A percentile compares a stretch with the other conserved stretches of the same genome.
Conservation (phyloP, 2,113 vertebrate species). For the Thunnus thynnus region DNA sequence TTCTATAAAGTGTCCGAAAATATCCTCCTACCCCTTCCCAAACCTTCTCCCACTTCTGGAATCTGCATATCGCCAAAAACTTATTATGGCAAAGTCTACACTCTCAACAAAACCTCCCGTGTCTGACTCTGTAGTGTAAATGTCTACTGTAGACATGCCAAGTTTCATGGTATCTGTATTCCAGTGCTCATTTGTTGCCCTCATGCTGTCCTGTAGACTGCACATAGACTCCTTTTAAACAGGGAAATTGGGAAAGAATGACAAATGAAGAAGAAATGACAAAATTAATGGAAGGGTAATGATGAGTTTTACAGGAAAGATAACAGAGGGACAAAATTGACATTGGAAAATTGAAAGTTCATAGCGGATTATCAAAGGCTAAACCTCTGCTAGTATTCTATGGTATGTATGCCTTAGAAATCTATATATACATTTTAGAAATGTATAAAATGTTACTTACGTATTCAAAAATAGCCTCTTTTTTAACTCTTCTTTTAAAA, state of each 20-base stretch:
- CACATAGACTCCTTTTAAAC: constrained; percentile 19
- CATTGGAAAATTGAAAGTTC: neutral
- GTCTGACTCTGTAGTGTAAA: constrained; percentile 44
- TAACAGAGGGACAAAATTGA: neutral
- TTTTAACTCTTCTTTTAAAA: too few species aligned
- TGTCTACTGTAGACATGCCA: constrained; percentile 78
- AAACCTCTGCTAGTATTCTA: neutral
- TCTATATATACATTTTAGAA: neutral
- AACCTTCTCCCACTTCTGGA: constrained; percentile 70
- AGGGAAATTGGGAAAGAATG: constrained; percentile 2
- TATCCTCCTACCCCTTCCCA: constrained; percentile 11
- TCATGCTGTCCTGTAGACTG: constrained; percentile 64
- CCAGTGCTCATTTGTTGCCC: constrained; percentile 81
- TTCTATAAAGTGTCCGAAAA: constrained; percentile 55
- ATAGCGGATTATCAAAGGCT: neutral
- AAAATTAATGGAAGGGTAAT: neutral
- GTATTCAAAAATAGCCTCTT: too few species aligned
- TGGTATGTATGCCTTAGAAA: neutral
- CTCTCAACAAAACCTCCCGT: constrained; percentile 36
- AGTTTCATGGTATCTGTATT: constrained; percentile 86
- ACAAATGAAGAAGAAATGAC: neutral
- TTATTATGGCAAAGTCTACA: constrained; percentile 65
- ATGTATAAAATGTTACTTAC: neutral
- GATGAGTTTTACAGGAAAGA: neutral
- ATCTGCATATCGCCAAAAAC: constrained; percentile 83